Base-by-base conservation (phyloP, 2,113 vertebrate species). In the Cyanoramphus novaezelandiae region DNA sequence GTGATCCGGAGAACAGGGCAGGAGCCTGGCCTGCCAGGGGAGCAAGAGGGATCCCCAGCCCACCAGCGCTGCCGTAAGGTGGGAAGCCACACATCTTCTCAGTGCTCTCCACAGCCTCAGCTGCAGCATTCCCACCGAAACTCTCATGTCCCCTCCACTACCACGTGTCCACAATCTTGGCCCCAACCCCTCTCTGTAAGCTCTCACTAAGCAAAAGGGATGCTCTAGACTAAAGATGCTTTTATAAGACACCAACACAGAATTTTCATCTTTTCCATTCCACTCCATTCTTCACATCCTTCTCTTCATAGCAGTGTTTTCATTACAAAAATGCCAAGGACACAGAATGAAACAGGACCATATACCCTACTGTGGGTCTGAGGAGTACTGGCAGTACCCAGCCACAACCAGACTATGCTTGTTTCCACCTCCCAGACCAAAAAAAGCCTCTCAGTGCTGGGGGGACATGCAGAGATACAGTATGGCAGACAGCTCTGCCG, bases 121-220 rank as follows among this genome's bases (percentile, higher is more conserved):
- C 19, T 9, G 5, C 6, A 35, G 62, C 60, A 59, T 10, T 7
- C 24, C 43, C 7, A 1, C n/a, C 5, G 5, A 27, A 33, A 25
- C 8, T 29, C 68, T 12, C 23, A 24, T 7, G 13, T 50, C 14
- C 15, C 33, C 23, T 37, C 33, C 1, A 0, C 27, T 12, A 8
- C 50, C 31, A 6, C 4, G 0, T 4, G 0, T 4, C n/a, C 9
- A 1, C 1, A 4, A 11, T 7, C 64, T 27, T 3, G 33, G 43
- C 8, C 13, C 65, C 35, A 18, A 13, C 18, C 47, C 31, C 27
- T 9, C 63, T 23, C 25, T 10, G 6, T 9, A 33, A 28, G 35
- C 13, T 31, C 25, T 17, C 13, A 16, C 67, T 52, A 20, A 76
- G 41, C 0, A 0, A 17, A 63, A 47, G 28, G 2, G 31, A 57